Percentiles rank a stretch among this genome's conserved stretches.
phyloP scores from a whole-genome alignment of 2,888 invertebrate genomes.

The Willowsia nigromaculata region DNA sequence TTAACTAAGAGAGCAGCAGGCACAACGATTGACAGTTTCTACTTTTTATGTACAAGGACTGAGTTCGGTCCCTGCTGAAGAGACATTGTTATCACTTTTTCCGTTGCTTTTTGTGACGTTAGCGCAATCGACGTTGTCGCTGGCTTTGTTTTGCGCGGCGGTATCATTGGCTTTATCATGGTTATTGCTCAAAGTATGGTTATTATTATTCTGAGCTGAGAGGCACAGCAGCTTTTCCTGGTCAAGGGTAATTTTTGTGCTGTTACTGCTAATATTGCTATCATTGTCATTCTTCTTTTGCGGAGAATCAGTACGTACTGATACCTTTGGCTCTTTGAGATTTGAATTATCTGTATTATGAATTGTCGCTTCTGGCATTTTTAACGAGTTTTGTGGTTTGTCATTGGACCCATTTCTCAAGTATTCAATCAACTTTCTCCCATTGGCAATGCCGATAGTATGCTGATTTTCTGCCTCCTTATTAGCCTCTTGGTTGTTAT shows the following conservation, averaged over 20 bases:
- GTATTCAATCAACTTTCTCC: neutral
- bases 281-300: neutral
- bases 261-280: neutral
- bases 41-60: neutral
- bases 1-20: neutral
- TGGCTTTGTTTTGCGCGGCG: neutral
- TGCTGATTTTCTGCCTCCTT: neutral
- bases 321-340: neutral
- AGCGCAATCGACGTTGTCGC: conserved; percentile 7
- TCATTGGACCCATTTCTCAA: neutral
- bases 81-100: neutral
- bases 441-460: no score
- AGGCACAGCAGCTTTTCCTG: conserved; percentile 10
- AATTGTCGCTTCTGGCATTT: neutral
- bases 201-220: conserved; percentile 51
- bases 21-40: neutral
- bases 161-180: neutral
- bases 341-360: neutral
- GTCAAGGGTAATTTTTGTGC: neutral
- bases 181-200: conserved; percentile 1
- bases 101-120: neutral
- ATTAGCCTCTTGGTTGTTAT: neutral
- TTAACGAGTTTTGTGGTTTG: neutral
- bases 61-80: conserved; percentile 1
- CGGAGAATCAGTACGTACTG: neutral